phyloP scores from a whole-genome alignment of 2,113 vertebrate genomes.

The Pedionomus torquatus region DNA sequence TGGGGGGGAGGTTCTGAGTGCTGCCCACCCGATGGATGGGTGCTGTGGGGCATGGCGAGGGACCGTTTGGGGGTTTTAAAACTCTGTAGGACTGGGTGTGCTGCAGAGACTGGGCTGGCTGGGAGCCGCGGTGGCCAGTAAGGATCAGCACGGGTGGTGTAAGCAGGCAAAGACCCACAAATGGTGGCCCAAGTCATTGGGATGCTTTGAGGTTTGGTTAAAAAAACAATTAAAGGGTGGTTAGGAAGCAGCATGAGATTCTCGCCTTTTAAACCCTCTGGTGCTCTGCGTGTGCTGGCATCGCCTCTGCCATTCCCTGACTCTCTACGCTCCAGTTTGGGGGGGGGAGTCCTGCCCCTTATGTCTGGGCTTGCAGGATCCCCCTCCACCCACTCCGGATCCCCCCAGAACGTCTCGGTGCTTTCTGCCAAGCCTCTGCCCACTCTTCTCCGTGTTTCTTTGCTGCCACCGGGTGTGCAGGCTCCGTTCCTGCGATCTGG shows the following conservation, averaged over 20 bases:
- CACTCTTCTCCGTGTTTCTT: background rate
- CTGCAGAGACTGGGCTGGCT: background rate
- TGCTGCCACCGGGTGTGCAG: constrained; percentile 59
- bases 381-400: background rate
- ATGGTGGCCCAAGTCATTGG: background rate
- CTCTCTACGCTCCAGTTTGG: too few relatives aligned
- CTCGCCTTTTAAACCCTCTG: rapidly evolving
- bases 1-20: too few relatives aligned
- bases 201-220: background rate
- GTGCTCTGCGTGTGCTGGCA: background rate
- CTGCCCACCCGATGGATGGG: background rate
- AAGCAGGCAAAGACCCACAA: rapidly evolving
- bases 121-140: background rate
- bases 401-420: background rate
- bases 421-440: background rate
- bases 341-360: background rate
- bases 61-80: rapidly evolving
- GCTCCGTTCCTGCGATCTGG: background rate
- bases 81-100: background rate
- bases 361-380: background rate
- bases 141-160: rapidly evolving
- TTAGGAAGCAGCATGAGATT: background rate
- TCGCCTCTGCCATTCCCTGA: background rate
- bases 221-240: rapidly evolving
- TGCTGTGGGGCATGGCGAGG: background rate